Conservation (phyloP, 2,113 vertebrate species). For the Aegithalos caudatus region DNA sequence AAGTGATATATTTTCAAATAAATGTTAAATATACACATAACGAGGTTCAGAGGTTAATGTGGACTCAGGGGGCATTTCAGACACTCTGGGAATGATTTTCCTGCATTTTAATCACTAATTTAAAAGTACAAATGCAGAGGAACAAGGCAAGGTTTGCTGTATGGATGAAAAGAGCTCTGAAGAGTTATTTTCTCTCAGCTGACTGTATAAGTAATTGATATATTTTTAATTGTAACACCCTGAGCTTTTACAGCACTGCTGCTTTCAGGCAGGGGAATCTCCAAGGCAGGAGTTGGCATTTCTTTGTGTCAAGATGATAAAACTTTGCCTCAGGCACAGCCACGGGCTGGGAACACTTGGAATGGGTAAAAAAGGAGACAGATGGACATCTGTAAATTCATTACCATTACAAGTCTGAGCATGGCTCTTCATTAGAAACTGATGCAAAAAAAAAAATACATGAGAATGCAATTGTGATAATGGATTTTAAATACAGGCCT, state of each 20-base stretch:
- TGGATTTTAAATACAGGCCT: not conserved
- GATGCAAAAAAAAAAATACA: not conserved
- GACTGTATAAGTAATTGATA: slow-evolving; percentile 44
- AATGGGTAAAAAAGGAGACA: slow-evolving; percentile 30
- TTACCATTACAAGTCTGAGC: not conserved
- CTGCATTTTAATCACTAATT: not conserved
- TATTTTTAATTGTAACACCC: slow-evolving; percentile 65
- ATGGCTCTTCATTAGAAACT: not conserved
- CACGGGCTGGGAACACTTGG: slow-evolving; percentile 57
- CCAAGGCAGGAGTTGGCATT: slow-evolving; percentile 50
- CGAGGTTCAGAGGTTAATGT: not conserved
- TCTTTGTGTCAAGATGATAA: slow-evolving; percentile 65
- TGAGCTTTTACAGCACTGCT: slow-evolving; percentile 17
- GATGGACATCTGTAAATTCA: slow-evolving; percentile 39
- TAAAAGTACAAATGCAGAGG: not conserved
- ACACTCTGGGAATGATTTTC: too few species aligned
- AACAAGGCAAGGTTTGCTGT: not conserved
- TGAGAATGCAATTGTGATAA: not conserved
- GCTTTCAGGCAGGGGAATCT: slow-evolving; percentile 38
- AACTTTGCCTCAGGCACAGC: slow-evolving; percentile 67
- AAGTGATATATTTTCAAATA: not conserved
- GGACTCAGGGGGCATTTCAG: not conserved
- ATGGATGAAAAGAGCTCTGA: not conserved
- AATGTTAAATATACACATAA: not conserved
- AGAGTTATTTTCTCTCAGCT: not conserved